phyloP scores from a whole-genome alignment of 1,140 invertebrate species.

The Cephus cinctus region DNA sequence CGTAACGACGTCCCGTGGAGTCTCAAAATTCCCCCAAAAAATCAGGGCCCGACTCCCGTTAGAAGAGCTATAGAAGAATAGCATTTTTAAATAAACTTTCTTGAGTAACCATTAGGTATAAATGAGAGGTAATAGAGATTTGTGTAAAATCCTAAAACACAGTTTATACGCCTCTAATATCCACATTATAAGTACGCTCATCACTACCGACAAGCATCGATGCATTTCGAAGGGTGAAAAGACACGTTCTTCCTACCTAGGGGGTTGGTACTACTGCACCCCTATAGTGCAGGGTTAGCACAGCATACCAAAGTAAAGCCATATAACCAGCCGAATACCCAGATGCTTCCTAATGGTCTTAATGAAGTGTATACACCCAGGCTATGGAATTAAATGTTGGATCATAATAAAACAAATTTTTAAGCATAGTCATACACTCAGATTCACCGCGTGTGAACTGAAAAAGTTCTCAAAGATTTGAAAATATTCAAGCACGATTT shows the following conservation, averaged over 20 bases:
- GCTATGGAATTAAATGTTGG: slow-evolving; percentile 32
- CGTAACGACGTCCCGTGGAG: slow-evolving; percentile 41
- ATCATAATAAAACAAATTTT: slow-evolving; percentile 56
- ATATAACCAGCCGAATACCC: slow-evolving; percentile 35
- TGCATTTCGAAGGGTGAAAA: slow-evolving; percentile 14
- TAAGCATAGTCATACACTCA: slow-evolving; percentile 56
- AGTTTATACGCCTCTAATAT: too few relatives aligned
- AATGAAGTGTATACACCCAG: slow-evolving; percentile 53
- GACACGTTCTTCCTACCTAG: slow-evolving; percentile 12
- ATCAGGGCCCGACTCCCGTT: too few relatives aligned
- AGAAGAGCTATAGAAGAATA: too few relatives aligned
- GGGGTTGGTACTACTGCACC: too few relatives aligned
- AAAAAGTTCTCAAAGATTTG: slow-evolving; percentile 33
- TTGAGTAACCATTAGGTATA: too few relatives aligned
- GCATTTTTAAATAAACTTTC: too few relatives aligned
- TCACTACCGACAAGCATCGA: not conserved
- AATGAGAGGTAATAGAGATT: too few relatives aligned
- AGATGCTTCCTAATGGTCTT: slow-evolving; percentile 51
- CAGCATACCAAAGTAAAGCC: too few relatives aligned
- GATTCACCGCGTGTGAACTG: slow-evolving; percentile 56
- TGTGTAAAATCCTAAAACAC: too few relatives aligned
- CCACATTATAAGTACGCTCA: not conserved
- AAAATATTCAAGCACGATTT: too few relatives aligned
- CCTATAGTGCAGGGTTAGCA: too few relatives aligned
- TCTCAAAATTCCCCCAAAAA: too few relatives aligned